Base-by-base conservation (phyloP, 2,888 invertebrate genomes). In the Rhodophaea formosa region DNA sequence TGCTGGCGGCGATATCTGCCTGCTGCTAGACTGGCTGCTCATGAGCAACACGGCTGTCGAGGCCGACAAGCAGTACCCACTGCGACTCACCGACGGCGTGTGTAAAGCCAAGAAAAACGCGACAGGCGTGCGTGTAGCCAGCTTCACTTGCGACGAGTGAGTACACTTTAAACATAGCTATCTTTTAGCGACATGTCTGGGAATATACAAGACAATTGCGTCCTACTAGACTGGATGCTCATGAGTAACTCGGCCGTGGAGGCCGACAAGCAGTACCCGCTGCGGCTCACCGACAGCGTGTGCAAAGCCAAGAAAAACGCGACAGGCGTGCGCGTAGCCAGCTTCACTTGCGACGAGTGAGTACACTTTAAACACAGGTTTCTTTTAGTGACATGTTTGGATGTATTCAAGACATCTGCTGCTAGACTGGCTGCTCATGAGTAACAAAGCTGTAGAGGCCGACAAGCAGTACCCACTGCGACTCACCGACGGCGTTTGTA, bases 1-100 rank as follows among this genome's bases (percentile, higher is more conserved):
- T 81, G 82, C 92, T 0, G 97, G 97, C 17, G 97, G 97, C 32
- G 96, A 97, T 80, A 95, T 95, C 67, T 97, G 96, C 70, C 85
- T 92, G n/a, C 92, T 97, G 0, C 86, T 97, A 0, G 83, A 92
- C n/a, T 97, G 97, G 97, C 77, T 97, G 63, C 72, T 86, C 14
- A 72, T 86, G 47, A 92, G 92, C 57, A 88, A 93, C 59, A 84
- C 94, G 1, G 81, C 88, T 0, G 83, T 97, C 43, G 79, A 92
- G 45, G 79, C 84, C 0, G 94, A 94, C 57, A 74, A 78, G 12
- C 84, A 89, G 53, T 97, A 97, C 81, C 96, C 96, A 0, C 83
- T 93, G 3, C 84, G 91, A 15, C 86, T 92, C 30, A 83, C 67
- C 7, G 75, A 85, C 62, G 92, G 92, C 35, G 86, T 77, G 16